phyloP scores from a whole-genome alignment of 1,140 invertebrate species.

The Phymastichus coffea region DNA sequence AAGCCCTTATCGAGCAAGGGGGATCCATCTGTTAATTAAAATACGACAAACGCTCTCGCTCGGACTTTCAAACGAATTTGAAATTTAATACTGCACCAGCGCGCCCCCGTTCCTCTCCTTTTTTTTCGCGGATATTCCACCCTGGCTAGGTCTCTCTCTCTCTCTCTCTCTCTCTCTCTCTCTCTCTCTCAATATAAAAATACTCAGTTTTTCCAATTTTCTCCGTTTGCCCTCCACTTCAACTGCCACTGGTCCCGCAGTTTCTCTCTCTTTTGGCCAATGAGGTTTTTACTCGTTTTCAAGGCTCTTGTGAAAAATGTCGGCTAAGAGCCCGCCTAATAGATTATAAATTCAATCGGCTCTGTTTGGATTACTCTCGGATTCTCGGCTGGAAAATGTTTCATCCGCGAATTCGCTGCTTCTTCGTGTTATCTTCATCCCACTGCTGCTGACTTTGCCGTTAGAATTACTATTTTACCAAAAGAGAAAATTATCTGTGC shows the following conservation, averaged over 20 bases:
- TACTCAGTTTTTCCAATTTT: neutral
- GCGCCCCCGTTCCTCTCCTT: no score
- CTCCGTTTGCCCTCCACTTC: neutral
- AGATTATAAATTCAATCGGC: slow-evolving; percentile 25
- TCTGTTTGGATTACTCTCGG: slow-evolving; percentile 10
- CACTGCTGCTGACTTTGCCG: no score
- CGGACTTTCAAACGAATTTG: slow-evolving; percentile 16
- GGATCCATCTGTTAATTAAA: slow-evolving; percentile 30
- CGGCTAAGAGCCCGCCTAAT: slow-evolving; percentile 3
- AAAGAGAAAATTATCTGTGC: no score
- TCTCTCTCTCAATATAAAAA: no score
- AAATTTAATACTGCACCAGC: slow-evolving; percentile 20
- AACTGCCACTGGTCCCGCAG: neutral
- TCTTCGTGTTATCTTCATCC: no score
- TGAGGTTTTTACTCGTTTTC: neutral
- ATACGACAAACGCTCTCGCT: slow-evolving; percentile 20
- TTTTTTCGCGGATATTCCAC: neutral
- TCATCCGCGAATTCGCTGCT: no score
- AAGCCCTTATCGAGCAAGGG: slow-evolving; percentile 15
- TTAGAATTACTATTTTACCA: no score
- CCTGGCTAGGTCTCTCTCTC: no score
- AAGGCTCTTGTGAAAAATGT: slow-evolving; percentile 19
- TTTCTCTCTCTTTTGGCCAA: slow-evolving; percentile 4
- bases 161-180: no score
- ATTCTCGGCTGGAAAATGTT: neutral